These are phyloP conservation scores for Heterotis niloticus DNA, from an alignment of 2,113 vertebrate genomes.

Conservation along the genomic window DNA sequence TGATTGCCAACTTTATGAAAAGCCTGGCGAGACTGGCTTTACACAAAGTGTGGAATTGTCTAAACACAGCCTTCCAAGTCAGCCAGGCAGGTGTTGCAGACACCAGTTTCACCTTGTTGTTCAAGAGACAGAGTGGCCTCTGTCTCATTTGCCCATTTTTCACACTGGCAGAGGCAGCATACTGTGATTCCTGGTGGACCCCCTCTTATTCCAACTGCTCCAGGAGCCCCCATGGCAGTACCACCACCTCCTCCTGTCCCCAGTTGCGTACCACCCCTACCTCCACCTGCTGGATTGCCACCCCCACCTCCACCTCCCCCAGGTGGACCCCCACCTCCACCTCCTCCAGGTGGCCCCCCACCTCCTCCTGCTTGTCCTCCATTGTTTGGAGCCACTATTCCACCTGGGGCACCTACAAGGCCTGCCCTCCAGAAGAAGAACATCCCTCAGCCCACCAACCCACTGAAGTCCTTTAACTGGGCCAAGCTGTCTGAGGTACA, in stretches of 20 bases:
- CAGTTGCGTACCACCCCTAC: constrained; percentile 56
- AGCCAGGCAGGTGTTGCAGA: no score
- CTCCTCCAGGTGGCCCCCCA: constrained; percentile 78
- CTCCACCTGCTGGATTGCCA: constrained; percentile 34
- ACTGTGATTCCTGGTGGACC: constrained; percentile 76
- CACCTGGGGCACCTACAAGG: constrained; percentile 80
- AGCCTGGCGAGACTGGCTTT: no score
- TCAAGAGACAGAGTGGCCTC: no score
- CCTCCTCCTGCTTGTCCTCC: constrained; percentile 76
- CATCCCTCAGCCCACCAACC: constrained; percentile 85
- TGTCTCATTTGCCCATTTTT: no score
- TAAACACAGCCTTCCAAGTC: no score
- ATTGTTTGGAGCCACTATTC: constrained; percentile 71
- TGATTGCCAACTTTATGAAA: no score
- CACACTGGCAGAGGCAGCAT: constrained; percentile 65
- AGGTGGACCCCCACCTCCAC: constrained; percentile 68
- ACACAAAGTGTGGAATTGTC: no score
- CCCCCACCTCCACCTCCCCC: constrained; percentile 48
- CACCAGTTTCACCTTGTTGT: no score
- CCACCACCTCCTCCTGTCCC: constrained; percentile 55
- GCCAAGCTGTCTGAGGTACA: constrained; percentile 90
- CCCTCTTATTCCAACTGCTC: constrained; percentile 64
- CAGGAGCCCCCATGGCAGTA: constrained; percentile 62
- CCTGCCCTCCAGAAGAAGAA: constrained; percentile 81
- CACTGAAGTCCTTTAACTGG: constrained; percentile 99